Evolutionary conservation across 2,113 vertebrate genomes (phyloP), one percentile per base, ranked within the genome.

Genomic region (Gorsachius goisagi): DNA sequence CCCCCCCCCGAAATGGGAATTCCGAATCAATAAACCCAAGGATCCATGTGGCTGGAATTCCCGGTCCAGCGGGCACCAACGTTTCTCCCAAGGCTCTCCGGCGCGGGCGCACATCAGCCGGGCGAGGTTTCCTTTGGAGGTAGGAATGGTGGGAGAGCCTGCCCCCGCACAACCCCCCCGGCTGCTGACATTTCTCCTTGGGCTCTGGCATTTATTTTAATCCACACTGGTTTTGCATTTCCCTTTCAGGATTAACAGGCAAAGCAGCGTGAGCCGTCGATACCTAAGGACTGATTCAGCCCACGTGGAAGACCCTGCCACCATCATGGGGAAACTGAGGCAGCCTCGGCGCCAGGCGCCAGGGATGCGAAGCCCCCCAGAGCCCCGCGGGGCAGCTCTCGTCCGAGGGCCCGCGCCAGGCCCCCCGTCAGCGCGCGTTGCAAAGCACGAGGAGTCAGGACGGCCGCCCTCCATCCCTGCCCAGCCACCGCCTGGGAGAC

Each of bases 191-290:
- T 95, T 89, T 91, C 84, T 95, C 44, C 60, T 71, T 3, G 0
- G 67, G 52, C 64, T 81, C 77, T 94, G 91, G 86, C 66, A 78
- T 94, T 94, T 82, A 24, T 59, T 95, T 67, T 81, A 73, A 92
- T 82, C 84, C 9, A 0, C 5, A 35, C 37, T 72, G 85, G 30
- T 3, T 92, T 91, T 95, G 74, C 68, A 11, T 28, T 81, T 47
- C 66, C 35, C 52, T 67, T 44, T 35, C 60, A 37, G 77, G 89
- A 85, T 94, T 55, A 92, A 33, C 14, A 24, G 41, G 83, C n/a
- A 47, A 53, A 75, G 76, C 55, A n/a, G n/a, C 3, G n/a, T 2
- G 5, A 92, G 64, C 12, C 4, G 1, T 21, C 21, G 7, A 53
- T 9, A 49, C 15, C 11, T 21, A 30, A 66, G 63, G 52, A n/a